Percentiles rank a stretch among this genome's conserved stretches.
These are phyloP conservation scores for Puma concolor DNA, from an alignment of 2,113 vertebrate species.

Conservation along the genomic window DNA sequence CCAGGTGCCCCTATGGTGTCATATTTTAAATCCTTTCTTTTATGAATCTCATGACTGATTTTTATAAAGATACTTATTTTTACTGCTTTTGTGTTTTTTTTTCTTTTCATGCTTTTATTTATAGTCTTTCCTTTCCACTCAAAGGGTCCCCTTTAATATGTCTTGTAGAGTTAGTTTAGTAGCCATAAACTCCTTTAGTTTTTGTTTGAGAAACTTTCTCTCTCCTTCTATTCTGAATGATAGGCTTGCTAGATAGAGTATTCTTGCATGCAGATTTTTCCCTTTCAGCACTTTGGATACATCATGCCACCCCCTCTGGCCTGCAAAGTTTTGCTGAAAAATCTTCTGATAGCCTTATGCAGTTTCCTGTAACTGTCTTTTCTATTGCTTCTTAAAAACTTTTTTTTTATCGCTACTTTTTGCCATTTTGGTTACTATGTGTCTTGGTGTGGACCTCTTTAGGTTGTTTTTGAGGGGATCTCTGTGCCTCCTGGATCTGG, in stretches of 20 bases:
- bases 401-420: not conserved
- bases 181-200: not conserved
- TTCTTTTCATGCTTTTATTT: not conserved
- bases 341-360: not conserved
- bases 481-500: not conserved
- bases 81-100: not conserved
- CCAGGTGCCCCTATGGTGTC: too few relatives aligned
- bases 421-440: not conserved
- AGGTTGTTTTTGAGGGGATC: not conserved
- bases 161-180: not conserved
- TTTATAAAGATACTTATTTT: not conserved
- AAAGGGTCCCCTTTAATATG: not conserved
- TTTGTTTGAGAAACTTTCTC: not conserved
- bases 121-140: not conserved
- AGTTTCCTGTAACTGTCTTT: not conserved
- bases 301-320: not conserved
- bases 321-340: not conserved
- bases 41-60: not conserved
- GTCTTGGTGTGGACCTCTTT: not conserved
- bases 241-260: not conserved
- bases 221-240: not conserved
- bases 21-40: not conserved
- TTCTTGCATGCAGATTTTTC: not conserved
- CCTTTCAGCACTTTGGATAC: not conserved
- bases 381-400: not conserved